Evolutionary conservation across 2,888 invertebrate species (phyloP), one percentile per base, ranked within the genome.

Genomic region (Tetranychus truncatus): DNA sequence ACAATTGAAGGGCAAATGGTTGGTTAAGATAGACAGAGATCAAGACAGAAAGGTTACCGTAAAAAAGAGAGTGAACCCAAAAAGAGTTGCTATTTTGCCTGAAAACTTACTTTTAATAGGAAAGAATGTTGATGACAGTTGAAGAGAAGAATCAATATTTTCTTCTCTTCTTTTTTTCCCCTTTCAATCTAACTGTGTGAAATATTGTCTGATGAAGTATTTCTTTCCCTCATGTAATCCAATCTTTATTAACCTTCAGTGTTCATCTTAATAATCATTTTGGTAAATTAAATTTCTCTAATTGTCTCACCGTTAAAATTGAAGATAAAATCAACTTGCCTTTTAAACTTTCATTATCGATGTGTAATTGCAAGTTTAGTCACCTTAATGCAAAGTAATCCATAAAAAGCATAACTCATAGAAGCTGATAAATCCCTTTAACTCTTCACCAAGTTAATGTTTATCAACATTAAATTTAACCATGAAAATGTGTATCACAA

Each of bases 121-220:
- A 55, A 55, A 55, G 55, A 55, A 55, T 55, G 55, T 55, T 55
- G 55, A 55, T 55, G 55, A 55, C 55, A 55, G 55, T 55, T 55
- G 55, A 55, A 15, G 15, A 55, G 15, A 15, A 15, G 55, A 55
- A 55, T 55, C 55, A 15, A 55, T 55, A 55, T 55, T 55, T 55
- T 55, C 34, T 34, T 34, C 34, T 34, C 34, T 34, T 34, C 34
- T 34, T 34, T 34, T 24, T 24, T 24, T 24, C 24, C n/a, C n/a
- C n/a, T n/a, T 34, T 34, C 34, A 34, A 34, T 34, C 3, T 3
- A 34, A 34, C 34, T 34, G 34, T 34, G 34, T 34, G 34, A 34
- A 34, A 34, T 34, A 34, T 34, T 34, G 34, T 34, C 4, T 34
- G 3, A 34, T 34, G 3, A 34, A 34, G 34, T 34, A 34, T 5